Conservation (phyloP, 2,113 vertebrate species). For the Anoura caudifer region DNA sequence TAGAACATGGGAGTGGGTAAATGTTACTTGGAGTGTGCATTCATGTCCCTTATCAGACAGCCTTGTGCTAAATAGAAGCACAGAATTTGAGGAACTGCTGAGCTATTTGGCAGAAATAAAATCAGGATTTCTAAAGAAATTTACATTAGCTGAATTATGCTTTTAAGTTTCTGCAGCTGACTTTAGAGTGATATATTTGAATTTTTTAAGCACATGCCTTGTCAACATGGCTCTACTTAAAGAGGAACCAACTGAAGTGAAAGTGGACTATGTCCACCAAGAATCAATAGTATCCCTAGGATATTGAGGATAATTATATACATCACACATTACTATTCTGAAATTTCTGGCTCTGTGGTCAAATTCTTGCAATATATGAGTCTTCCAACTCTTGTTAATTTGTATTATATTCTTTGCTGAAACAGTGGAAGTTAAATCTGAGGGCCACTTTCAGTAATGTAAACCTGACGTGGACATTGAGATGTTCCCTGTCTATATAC, state of each 20-base stretch:
- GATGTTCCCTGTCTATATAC: neutral
- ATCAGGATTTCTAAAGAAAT: slow-evolving; percentile 54
- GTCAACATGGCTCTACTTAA: slow-evolving; percentile 30
- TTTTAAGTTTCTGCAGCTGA: slow-evolving; percentile 55
- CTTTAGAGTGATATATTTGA: slow-evolving; percentile 34
- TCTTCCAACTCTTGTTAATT: neutral
- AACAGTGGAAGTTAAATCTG: slow-evolving; percentile 10
- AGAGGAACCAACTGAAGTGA: slow-evolving; percentile 34
- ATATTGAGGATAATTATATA: neutral
- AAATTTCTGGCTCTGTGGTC: neutral
- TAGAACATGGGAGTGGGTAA: neutral
- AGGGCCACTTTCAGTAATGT: slow-evolving; percentile 4
- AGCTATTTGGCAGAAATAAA: slow-evolving; percentile 55
- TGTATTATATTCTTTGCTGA: neutral
- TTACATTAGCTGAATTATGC: slow-evolving; percentile 59
- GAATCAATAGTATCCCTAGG: neutral
- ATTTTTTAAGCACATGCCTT: slow-evolving; percentile 50
- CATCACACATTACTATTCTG: neutral
- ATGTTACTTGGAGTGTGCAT: neutral
- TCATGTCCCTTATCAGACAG: neutral
- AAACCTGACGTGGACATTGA: slow-evolving; percentile 15
- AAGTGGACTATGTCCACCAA: slow-evolving; percentile 22
- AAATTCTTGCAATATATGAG: slow-evolving; percentile 18
- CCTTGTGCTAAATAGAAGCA: slow-evolving; percentile 37
- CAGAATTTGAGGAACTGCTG: slow-evolving; percentile 11